These are phyloP conservation scores for Hyphantria cunea DNA, from an alignment of 1,140 invertebrate genomes.

Conservation along the genomic window DNA sequence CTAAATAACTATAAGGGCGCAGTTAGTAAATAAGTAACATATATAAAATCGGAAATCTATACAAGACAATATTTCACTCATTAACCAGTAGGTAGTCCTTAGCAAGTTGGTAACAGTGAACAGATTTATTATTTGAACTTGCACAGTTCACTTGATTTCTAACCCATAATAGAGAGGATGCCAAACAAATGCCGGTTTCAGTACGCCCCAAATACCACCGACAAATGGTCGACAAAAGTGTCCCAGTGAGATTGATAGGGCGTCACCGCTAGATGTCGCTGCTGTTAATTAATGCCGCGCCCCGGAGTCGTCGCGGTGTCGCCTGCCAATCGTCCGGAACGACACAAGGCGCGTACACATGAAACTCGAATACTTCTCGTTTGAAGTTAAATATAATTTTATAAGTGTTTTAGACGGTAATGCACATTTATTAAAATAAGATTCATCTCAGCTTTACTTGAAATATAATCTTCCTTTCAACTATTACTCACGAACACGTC, in stretches of 20 bases:
- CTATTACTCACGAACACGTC: too few relatives aligned
- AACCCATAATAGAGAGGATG: not conserved
- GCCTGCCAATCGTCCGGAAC: constrained; percentile 58
- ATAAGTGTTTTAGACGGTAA: not conserved
- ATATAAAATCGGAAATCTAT: too few relatives aligned
- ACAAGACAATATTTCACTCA: too few relatives aligned
- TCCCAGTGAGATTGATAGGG: constrained; percentile 62
- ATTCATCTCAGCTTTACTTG: too few relatives aligned
- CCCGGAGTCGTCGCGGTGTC: constrained; percentile 54
- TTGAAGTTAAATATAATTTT: not conserved
- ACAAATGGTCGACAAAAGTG: constrained; percentile 50
- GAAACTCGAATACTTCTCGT: constrained; percentile 20
- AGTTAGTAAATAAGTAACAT: too few relatives aligned
- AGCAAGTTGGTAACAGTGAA: too few relatives aligned
- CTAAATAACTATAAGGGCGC: too few relatives aligned
- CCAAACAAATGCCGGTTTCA: not conserved
- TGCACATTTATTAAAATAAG: too few relatives aligned
- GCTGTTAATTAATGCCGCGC: constrained; percentile 66
- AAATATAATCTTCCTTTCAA: too few relatives aligned
- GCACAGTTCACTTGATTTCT: not conserved
- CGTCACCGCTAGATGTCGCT: constrained; percentile 66
- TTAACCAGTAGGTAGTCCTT: too few relatives aligned
- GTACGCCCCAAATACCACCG: constrained; percentile 32
- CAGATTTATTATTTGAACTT: too few relatives aligned
- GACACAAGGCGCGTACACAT: constrained; percentile 39